phyloP scores from a whole-genome alignment of 2,797 vertebrate genomes.

The Acestrorhynchus altus region DNA sequence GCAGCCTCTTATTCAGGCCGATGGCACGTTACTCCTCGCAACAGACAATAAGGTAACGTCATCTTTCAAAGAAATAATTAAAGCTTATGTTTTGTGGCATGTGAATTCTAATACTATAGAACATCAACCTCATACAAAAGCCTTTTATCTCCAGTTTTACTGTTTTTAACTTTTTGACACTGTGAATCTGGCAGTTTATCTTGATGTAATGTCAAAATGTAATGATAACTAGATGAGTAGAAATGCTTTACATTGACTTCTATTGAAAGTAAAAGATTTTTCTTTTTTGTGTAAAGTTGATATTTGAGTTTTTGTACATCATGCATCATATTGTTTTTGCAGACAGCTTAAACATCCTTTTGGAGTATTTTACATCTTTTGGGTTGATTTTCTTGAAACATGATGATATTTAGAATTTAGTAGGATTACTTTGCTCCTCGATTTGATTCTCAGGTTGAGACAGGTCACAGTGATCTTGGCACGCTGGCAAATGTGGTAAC shows the following conservation, averaged over 20 bases:
- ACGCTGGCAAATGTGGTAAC: slow-evolving; percentile 97
- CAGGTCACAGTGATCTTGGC: slow-evolving; percentile 91
- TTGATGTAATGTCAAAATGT: too few relatives aligned
- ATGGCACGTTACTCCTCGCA: slow-evolving; percentile 91
- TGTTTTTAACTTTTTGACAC: too few relatives aligned
- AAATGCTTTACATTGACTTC: too few relatives aligned
- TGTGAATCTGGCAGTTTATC: too few relatives aligned
- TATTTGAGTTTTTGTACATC: too few relatives aligned
- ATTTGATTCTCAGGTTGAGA: slow-evolving; percentile 82
- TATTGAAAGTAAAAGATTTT: too few relatives aligned
- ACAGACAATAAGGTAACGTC: slow-evolving; percentile 88
- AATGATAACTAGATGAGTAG: too few relatives aligned
- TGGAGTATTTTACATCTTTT: neutral
- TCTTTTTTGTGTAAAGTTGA: too few relatives aligned
- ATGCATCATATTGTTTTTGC: too few relatives aligned
- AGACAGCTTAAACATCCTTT: neutral
- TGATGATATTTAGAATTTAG: slow-evolving; percentile 7
- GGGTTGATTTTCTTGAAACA: too few relatives aligned
- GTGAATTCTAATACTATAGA: neutral
- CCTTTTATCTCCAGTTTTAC: too few relatives aligned
- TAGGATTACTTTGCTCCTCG: neutral
- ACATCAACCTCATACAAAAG: too few relatives aligned
- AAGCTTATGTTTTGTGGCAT: neutral
- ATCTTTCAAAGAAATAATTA: neutral
- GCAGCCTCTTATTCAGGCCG: slow-evolving; percentile 93